Evolutionary conservation across 2,797 vertebrate species (phyloP), one percentile per base, ranked within the genome.

Genomic region (Pantherophis alleghaniensis): DNA sequence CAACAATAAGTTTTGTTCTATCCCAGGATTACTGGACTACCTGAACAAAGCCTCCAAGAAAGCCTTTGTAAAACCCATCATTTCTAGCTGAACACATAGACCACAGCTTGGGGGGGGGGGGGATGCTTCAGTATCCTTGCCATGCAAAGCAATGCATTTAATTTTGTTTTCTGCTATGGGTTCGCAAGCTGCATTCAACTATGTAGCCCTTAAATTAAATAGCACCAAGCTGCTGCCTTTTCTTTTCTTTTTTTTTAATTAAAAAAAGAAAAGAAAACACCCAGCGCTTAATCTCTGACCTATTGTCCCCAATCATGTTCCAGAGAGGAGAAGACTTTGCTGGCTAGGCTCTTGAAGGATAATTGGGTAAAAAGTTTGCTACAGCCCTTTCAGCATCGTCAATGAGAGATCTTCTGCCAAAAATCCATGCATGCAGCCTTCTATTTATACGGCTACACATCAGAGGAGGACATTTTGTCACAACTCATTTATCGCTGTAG

Each of bases 291-390:
- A 96, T 96, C 95, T 95, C 94, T 94, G 94, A 96, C 95, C 96
- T 94, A 94, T 93, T 92, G 96, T 96, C 96, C 96, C 61, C 28
- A 96, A 61, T 87, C 87, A 88, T 95, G 95, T 94, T 96, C 95
- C 96, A 95, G 95, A 94, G 96, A 92, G 51, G 63, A 95, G 95
- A 95, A 96, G 96, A 94, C 86, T 89, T 37, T 95, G 93, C 96
- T 96, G 96, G 92, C 95, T 94, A 95, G 92, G 94, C 56, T 96
- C 95, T 96, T 96, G 95, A 95, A 96, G 96, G 96, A 96, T 97
- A 97, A 97, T 86, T 96, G 97, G 95, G 95, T 96, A 96, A 96
- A 56, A 95, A 94, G 51, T 93, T 91, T 55, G 56, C 14, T 51
- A 91, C 2, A 90, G 90, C 32, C 93, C 90, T 92, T 47, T 96